Evolutionary conservation across 2,888 invertebrate species (phyloP), one percentile per base, ranked within the genome.

Genomic region (Rhogogaster chlorosoma): DNA sequence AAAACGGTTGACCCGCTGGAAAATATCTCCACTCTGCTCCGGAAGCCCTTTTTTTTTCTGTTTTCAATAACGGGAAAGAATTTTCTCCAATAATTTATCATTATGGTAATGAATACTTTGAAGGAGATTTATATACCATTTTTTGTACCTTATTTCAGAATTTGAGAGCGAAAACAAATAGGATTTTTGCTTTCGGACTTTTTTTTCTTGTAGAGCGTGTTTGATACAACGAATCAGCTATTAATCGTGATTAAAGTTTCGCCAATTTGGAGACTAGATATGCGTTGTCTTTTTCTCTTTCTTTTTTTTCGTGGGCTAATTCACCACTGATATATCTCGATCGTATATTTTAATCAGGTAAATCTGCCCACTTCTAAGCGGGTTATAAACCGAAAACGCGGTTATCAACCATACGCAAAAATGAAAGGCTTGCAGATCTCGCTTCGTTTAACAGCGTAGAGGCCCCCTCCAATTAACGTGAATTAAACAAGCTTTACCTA

Each of bases 401-500:
- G 42, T 45, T 75, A 38, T 45, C 22, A 75, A 75, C 42, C 75
- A 45, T 42, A 26, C 70, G 70, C 45, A n/a, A 78, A 78, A 53
- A 53, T 18, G 36, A 78, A 78, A 53, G 53, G 78, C 32, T 15
- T 4, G 32, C 22, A 45, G 32, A 53, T 78, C n/a, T 49, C 75
- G 45, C 1, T 26, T n/a, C 75, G 75, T 36, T 75, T 75, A 75
- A 75, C 75, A 26, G 22, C 15, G 26, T 4, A 26, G 26, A 57
- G 15, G 15, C 12, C 53, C 32, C 45, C 45, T n/a, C 22, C 29
- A 78, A 78, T 78, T 78, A 78, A 78, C 57, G 57, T 22, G 57
- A 78, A 78, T 78, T 78, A 53, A 78, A 78, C 53, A 57, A 22
- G 78, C 78, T 53, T 57, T 32, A n/a, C 53, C 18, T 78, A 78